phyloP scores from a whole-genome alignment of 2,888 invertebrate genomes.

The Amblyjoppa proteus region DNA sequence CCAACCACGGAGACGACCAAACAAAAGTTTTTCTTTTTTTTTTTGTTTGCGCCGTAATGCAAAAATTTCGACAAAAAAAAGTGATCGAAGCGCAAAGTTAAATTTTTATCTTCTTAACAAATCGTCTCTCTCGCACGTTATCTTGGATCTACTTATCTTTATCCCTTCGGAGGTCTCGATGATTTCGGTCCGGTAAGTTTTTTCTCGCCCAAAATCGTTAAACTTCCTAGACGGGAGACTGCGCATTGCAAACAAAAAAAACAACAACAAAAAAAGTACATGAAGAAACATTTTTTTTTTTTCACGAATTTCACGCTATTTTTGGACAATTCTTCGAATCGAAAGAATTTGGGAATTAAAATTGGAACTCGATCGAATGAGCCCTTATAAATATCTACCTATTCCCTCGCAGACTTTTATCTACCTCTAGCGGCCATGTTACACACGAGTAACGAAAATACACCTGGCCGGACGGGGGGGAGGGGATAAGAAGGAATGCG shows the following conservation, averaged over 20 bases:
- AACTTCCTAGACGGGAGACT: constrained; percentile 30
- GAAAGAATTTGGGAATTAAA: not conserved
- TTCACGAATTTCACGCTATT: not conserved
- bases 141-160: constrained; percentile 37
- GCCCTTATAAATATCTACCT: constrained; percentile 52
- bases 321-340: not conserved
- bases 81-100: constrained; percentile 48
- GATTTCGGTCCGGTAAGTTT: constrained; percentile 81
- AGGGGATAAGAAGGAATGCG: constrained; percentile 49
- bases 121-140: constrained; percentile 8
- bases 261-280: not conserved
- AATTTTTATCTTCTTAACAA: constrained; percentile 16
- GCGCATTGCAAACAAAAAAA: not conserved
- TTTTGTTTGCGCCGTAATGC: constrained; percentile 13
- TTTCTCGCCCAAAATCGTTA: not conserved
- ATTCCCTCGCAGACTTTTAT: constrained; percentile 62
- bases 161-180: constrained; percentile 76
- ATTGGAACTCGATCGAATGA: constrained; percentile 51
- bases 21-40: constrained; percentile 22
- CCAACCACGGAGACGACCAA: not conserved
- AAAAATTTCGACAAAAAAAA: constrained; percentile 43
- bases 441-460: constrained; percentile 68
- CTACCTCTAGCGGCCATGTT: constrained; percentile 62
- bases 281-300: constrained; percentile 18
- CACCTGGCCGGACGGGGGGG: constrained; percentile 52